Conservation (phyloP, 2,888 invertebrate species). For the Hypomecis punctinalis region DNA sequence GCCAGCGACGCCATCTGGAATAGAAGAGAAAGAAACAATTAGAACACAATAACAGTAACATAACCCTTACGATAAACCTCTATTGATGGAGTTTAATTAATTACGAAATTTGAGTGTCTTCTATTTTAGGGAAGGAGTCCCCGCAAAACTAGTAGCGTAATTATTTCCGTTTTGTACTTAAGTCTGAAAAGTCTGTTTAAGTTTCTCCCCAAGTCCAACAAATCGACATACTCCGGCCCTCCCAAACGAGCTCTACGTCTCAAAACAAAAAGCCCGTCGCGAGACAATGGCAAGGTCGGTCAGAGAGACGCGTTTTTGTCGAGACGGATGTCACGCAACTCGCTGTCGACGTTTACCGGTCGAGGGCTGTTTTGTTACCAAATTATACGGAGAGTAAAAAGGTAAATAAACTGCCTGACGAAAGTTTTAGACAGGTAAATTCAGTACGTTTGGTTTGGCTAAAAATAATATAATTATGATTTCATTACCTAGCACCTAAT, state of each 20-base stretch:
- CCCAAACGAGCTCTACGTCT: constrained; percentile 6
- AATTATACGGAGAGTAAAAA: constrained; percentile 16
- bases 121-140: no score
- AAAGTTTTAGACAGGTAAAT: no score
- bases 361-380: constrained; percentile 28
- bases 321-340: constrained; percentile 60
- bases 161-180: no score
- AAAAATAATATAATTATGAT: background rate
- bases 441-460: background rate
- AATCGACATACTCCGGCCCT: background rate
- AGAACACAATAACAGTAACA: no score
- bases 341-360: constrained; percentile 28
- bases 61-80: no score
- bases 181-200: no score
- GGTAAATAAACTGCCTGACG: background rate
- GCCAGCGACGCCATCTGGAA: constrained; percentile 89
- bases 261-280: constrained; percentile 39
- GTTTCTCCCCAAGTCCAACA: no score
- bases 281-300: constrained; percentile 69
- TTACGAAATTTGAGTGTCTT: no score
- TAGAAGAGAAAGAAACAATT: constrained; percentile 26
- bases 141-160: no score
- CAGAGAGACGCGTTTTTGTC: constrained; percentile 60
- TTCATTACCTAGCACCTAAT: no score
- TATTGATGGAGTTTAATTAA: no score